These are phyloP conservation scores for Drosophila tsacasi DNA, from an alignment of 1,140 invertebrate species.

Conservation along the genomic window DNA sequence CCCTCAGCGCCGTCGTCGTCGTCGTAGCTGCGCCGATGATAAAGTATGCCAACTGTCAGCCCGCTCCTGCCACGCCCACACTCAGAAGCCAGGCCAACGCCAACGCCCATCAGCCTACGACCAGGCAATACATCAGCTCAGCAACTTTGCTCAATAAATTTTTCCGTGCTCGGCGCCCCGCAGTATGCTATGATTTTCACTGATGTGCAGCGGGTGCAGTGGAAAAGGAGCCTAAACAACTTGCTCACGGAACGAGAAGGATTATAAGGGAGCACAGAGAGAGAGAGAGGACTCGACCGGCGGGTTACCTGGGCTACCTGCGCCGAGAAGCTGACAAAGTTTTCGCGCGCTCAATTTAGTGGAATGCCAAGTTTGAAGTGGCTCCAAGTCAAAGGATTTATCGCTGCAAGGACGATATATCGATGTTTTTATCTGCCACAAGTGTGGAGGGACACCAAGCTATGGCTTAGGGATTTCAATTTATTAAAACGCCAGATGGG, in stretches of 20 bases:
- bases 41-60: conserved; percentile 81
- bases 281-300: conserved; percentile 3
- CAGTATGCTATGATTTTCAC: conserved; percentile 77
- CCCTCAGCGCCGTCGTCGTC: conserved; percentile 39
- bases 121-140: conserved; percentile 73
- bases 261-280: background rate
- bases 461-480: conserved; percentile 6
- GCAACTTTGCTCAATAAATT: conserved; percentile 83
- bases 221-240: conserved; percentile 58
- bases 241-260: conserved; percentile 54
- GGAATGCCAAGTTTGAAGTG: conserved; percentile 29
- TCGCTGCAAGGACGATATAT: conserved; percentile 5
- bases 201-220: conserved; percentile 21
- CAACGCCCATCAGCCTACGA: conserved; percentile 15
- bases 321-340: conserved; percentile 12
- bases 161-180: conserved; percentile 65
- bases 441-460: background rate
- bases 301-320: conserved; percentile 14
- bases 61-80: conserved; percentile 42
- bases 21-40: conserved; percentile 68
- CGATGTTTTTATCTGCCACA: conserved; percentile 1
- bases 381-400: conserved; percentile 23
- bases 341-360: conserved; percentile 22
- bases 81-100: conserved; percentile 4
- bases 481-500: background rate